These are phyloP conservation scores for Drosophila phalerata DNA, from an alignment of 2,888 invertebrate genomes.

Conservation along the genomic window DNA sequence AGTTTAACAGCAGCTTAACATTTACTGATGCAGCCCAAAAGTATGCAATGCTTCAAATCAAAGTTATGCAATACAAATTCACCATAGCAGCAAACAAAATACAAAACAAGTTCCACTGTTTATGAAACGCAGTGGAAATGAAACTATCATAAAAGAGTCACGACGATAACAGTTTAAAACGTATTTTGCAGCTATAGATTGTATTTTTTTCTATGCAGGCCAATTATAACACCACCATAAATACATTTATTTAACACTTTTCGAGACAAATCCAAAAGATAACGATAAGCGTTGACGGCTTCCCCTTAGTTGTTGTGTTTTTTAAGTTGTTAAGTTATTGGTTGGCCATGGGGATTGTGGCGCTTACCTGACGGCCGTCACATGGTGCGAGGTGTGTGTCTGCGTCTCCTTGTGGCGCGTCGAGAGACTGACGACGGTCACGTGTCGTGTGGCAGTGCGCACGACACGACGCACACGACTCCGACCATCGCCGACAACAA, in stretches of 20 bases:
- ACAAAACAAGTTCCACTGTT: constrained; percentile 21
- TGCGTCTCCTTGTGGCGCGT: constrained; percentile 85
- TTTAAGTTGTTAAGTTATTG: background rate
- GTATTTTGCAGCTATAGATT: background rate
- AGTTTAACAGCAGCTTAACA: constrained; percentile 9
- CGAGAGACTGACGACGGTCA: constrained; percentile 85
- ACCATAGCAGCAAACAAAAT: constrained; percentile 1
- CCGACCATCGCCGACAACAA: constrained; percentile 85
- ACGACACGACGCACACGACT: constrained; percentile 85
- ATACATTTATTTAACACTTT: constrained; percentile 5
- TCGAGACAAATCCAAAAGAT: constrained; percentile 13
- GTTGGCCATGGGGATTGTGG: constrained; percentile 8
- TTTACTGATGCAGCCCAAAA: constrained; percentile 6
- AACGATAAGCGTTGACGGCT: constrained; percentile 37
- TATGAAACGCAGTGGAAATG: constrained; percentile 18
- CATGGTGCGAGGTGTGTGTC: constrained; percentile 85
- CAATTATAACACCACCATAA: constrained; percentile 22
- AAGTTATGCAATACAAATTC: background rate
- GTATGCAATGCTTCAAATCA: constrained; percentile 33
- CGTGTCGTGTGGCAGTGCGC: constrained; percentile 85
- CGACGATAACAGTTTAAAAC: constrained; percentile 13
- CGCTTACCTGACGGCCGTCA: constrained; percentile 86
- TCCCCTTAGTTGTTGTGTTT: background rate
- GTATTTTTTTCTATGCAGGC: constrained; percentile 16
- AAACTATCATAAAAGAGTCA: constrained; percentile 3